Evolutionary conservation across 2,888 invertebrate genomes (phyloP), one percentile per base, ranked within the genome.

Genomic region (Agriotes lineatus): DNA sequence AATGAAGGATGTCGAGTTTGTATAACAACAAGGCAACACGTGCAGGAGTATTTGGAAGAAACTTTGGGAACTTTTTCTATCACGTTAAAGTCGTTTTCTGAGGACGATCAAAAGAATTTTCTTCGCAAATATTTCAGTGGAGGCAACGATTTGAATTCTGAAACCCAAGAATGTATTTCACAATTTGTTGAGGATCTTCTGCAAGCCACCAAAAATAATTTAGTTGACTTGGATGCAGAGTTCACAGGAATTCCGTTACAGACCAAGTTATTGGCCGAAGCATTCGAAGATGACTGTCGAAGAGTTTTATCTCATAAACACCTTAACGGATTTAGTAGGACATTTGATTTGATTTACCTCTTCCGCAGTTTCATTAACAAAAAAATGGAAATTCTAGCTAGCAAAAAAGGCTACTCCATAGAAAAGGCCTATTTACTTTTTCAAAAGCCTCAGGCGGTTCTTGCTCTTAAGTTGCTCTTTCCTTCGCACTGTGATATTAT

Each of bases 321-420:
- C 14, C 10, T 6, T 1, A 25, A 35, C 4, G n/a, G 10, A 4
- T 44, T 64, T 10, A 19, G 45, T 10, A 37, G 48, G 19, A 56
- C 56, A 6, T 64, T 64, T 64, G 45, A 44, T 12, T 45, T 56
- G n/a, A n/a, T 12, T 64, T 3, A 42, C 20, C 12, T 57, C 2
- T 57, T 44, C 14, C 12, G 54, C 4, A 50, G 9, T 6, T 39
- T 60, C 19, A 19, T 50, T 12, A 16, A 25, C 0, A 10, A 16
- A n/a, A 59, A 44, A 45, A n/a, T 30, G 7, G 16, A 30, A 4
- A 20, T 19, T 10, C 16, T 45, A 1, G 16, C 20, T 12, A 5
- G 25, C 4, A 54, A 54, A 7, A 54, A 12, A 3, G 25, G 9
- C 6, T 2, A 37, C 1, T 14, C 10, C 10, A 42, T 1, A 16